Percentiles rank a stretch among this genome's conserved stretches.
phyloP scores from a whole-genome alignment of 2,113 vertebrate species.

The Pterocles gutturalis region DNA sequence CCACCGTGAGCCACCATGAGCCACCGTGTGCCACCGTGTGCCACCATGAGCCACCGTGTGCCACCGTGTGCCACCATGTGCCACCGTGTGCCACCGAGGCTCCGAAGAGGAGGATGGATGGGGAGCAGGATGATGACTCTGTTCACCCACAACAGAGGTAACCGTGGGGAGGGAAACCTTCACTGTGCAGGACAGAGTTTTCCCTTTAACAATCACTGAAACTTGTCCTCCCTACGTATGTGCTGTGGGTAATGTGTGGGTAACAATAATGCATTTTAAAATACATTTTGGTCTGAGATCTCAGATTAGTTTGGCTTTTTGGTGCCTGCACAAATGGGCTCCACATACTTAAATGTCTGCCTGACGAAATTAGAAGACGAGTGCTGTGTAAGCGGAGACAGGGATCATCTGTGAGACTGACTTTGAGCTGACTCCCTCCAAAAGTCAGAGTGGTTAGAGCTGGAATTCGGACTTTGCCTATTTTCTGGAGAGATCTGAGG shows the following conservation, averaged over 20 bases:
- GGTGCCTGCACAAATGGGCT: background rate
- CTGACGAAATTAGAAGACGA: fast-evolving
- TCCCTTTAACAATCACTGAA: background rate
- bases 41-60: too few relatives aligned
- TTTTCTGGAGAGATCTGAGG: background rate
- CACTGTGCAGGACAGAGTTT: background rate
- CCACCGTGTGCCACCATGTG: background rate
- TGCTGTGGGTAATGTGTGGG: background rate
- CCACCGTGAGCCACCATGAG: too few relatives aligned
- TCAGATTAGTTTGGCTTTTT: background rate
- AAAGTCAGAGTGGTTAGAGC: background rate
- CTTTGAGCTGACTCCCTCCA: background rate
- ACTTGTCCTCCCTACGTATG: fast-evolving
- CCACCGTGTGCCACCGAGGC: background rate
- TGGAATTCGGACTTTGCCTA: background rate
- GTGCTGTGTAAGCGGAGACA: fast-evolving
- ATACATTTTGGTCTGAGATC: background rate
- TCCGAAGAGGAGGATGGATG: background rate
- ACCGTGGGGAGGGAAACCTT: background rate
- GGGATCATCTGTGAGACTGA: background rate
- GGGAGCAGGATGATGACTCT: background rate
- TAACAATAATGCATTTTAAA: background rate
- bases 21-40: too few relatives aligned
- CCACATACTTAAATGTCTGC: background rate
- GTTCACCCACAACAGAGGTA: background rate